These are phyloP conservation scores for Proctacanthus coquilletti DNA, from an alignment of 1,140 invertebrate species.

Conservation along the genomic window DNA sequence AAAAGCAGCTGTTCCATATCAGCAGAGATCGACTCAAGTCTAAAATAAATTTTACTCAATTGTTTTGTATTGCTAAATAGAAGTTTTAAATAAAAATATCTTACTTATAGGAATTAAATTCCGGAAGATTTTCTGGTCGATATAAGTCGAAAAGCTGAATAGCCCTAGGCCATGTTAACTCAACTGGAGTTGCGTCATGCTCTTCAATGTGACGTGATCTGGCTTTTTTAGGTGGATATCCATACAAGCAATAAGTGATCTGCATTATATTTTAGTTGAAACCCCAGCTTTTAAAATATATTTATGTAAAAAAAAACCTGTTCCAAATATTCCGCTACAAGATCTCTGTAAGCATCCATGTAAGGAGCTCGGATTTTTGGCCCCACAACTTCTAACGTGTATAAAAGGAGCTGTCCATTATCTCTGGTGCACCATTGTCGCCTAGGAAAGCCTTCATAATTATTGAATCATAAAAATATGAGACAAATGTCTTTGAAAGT, in stretches of 20 bases:
- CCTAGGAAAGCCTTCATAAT: neutral
- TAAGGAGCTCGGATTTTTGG: slow-evolving; percentile 43
- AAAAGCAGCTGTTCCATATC: slow-evolving; percentile 66
- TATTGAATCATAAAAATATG: slow-evolving; percentile 1
- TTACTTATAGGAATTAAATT: slow-evolving; percentile 56
- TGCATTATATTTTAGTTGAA: too few species aligned
- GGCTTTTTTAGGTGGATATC: slow-evolving; percentile 64
- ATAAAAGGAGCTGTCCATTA: slow-evolving; percentile 58
- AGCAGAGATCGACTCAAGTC: slow-evolving; percentile 48
- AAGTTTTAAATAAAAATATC: neutral
- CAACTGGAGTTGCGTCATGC: slow-evolving; percentile 54
- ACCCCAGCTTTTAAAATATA: too few species aligned
- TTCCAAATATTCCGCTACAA: slow-evolving; percentile 42
- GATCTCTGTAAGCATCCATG: slow-evolving; percentile 23
- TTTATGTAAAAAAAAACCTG: too few species aligned
- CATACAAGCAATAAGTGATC: slow-evolving; percentile 76
- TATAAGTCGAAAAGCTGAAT: slow-evolving; percentile 72
- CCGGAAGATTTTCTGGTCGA: slow-evolving; percentile 60
- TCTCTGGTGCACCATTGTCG: slow-evolving; percentile 60
- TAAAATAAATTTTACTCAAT: slow-evolving; percentile 11
- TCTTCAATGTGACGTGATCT: slow-evolving; percentile 59
- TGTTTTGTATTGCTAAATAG: neutral
- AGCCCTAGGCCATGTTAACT: slow-evolving; percentile 62
- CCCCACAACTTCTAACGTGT: slow-evolving; percentile 57
- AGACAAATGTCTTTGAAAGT: too few species aligned